Conservation (phyloP, 2,888 invertebrate genomes). For the Quadriops clusia region DNA sequence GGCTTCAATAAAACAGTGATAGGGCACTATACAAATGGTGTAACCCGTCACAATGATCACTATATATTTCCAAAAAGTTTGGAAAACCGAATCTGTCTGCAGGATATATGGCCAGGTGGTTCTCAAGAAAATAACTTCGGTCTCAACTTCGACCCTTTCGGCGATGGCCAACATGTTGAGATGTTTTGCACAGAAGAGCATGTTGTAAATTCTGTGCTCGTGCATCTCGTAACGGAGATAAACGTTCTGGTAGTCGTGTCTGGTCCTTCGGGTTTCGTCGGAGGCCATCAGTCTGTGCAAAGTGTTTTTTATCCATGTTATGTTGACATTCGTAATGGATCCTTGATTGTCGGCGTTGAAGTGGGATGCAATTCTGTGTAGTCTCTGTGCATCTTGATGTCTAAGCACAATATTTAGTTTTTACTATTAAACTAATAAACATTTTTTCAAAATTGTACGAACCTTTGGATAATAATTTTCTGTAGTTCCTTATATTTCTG, state of each 20-base stretch:
- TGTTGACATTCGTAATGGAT: no score
- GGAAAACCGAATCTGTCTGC: slow-evolving; percentile 20
- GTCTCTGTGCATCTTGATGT: no score
- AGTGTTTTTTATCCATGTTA: slow-evolving; percentile 13
- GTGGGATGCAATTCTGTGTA: no score
- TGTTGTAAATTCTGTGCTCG: slow-evolving; percentile 8
- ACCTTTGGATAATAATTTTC: slow-evolving; percentile 11
- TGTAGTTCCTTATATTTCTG: slow-evolving; percentile 12
- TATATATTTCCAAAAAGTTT: slow-evolving; percentile 17
- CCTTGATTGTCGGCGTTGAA: no score
- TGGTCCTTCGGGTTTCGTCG: slow-evolving; percentile 10
- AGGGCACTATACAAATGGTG: slow-evolving; percentile 9
- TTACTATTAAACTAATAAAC: slow-evolving; percentile 4
- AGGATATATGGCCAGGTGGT: slow-evolving; percentile 20
- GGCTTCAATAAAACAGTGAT: slow-evolving; percentile 6
- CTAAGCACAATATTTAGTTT: slow-evolving; percentile 10
- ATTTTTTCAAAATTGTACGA: slow-evolving; percentile 3
- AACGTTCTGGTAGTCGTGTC: slow-evolving; percentile 13
- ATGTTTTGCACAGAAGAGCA: slow-evolving; percentile 16
- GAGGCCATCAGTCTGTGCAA: slow-evolving; percentile 11
- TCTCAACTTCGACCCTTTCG: slow-evolving; percentile 19
- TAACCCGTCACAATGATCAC: slow-evolving; percentile 13
- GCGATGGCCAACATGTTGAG: slow-evolving; percentile 19
- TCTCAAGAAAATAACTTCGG: slow-evolving; percentile 20
- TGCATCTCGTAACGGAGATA: slow-evolving; percentile 10